These are phyloP conservation scores for Pycnonotus jocosus DNA, from an alignment of 2,113 vertebrate genomes.

Conservation along the genomic window DNA sequence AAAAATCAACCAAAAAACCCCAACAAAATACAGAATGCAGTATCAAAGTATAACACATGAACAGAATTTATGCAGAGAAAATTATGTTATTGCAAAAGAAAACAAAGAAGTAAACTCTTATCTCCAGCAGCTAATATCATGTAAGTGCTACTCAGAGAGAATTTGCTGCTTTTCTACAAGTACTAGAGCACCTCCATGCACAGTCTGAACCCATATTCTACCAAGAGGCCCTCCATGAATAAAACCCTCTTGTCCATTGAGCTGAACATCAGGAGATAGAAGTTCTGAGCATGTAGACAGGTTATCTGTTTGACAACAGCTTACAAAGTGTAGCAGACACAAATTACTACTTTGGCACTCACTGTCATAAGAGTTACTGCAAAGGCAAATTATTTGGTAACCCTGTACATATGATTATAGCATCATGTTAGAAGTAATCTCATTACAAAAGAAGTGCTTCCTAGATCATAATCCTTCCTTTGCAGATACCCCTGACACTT, in stretches of 20 bases:
- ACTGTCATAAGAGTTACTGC: not conserved
- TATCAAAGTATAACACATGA: constrained; percentile 39
- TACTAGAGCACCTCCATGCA: constrained; percentile 19
- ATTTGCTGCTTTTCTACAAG: constrained; percentile 17
- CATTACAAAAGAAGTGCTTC: not conserved
- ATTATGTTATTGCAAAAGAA: constrained; percentile 16
- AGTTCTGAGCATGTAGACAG: constrained; percentile 6
- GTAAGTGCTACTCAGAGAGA: constrained; percentile 41
- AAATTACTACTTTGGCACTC: constrained; percentile 27
- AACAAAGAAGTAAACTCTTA: not conserved
- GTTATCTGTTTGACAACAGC: constrained; percentile 51
- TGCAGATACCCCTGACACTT: not conserved
- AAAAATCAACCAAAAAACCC: not conserved
- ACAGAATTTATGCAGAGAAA: constrained; percentile 45
- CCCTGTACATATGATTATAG: not conserved
- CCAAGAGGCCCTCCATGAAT: constrained; percentile 8
- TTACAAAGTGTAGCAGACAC: not conserved
- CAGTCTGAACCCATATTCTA: constrained; percentile 35
- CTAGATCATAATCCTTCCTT: not conserved
- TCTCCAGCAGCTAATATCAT: constrained; percentile 24
- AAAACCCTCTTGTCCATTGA: constrained; percentile 49
- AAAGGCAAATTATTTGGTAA: constrained; percentile 22
- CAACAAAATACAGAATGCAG: not conserved
- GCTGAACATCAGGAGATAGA: constrained; percentile 31
- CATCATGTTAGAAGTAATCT: not conserved